Evolutionary conservation across 2,797 vertebrate genomes (phyloP), one percentile per base, ranked within the genome.

Genomic region (Oreortyx pictus): DNA sequence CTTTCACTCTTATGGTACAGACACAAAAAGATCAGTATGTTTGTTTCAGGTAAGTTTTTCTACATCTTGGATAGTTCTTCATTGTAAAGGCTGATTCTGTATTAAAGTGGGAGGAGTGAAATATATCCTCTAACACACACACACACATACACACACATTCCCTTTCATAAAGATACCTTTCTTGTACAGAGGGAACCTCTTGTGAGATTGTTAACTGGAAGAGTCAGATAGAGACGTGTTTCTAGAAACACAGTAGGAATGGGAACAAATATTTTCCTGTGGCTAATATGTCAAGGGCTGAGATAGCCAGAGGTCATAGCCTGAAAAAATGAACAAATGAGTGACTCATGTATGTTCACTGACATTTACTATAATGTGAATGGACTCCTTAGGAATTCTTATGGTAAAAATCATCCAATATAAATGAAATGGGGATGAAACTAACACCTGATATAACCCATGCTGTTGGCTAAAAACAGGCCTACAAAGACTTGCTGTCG

Each of bases 331-430:
- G 82, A 90, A n/a, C 87, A 81, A 57, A 57, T 14, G n/a, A 57
- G 57, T 92, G 77, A 93, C 71, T 94, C 91, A 81, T 56, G 62
- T 91, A 82, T 86, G 68, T 94, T 92, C 95, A 78, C 31, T 95
- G 95, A 95, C 92, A 95, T 96, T 96, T 96, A 37, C 90, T 54
- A 68, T 87, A 95, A 96, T 79, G 43, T 78, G 89, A 94, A 52
- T 33, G 88, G 79, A 91, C 27, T 94, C 74, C 67, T 57, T 79
- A 66, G 22, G 86, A 92, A 88, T 46, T 50, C 31, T 83, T 56
- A 79, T 61, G 22, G 54, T 86, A 88, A 94, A 91, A 89, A 78
- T 79, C 18, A 91, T 79, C 44, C 73, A 49, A 10, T 68, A 91
- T 85, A 81, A 72, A 68, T 50, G 85, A 90, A 89, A 68, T 37